Conservation (phyloP, 2,797 vertebrate genomes). For the Gephyroberyx darwinii region DNA sequence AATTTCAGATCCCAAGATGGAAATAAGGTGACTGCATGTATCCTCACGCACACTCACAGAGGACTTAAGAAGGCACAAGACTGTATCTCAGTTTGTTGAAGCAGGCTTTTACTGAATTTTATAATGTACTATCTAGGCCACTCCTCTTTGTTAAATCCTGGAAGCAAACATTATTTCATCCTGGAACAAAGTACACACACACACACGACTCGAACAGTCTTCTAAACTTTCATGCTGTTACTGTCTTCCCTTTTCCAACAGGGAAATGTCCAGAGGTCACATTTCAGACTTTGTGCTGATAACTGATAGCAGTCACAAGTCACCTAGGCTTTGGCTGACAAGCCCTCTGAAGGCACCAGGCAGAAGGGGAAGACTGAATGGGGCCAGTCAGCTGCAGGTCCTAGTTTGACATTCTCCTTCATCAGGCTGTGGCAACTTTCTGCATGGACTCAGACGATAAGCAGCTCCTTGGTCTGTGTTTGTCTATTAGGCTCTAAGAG, state of each 20-base stretch:
- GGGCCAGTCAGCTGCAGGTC: neutral
- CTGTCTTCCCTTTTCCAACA: neutral
- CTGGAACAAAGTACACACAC: constrained; percentile 38
- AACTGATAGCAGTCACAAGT: constrained; percentile 27
- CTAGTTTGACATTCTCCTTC: neutral
- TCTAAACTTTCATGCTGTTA: neutral
- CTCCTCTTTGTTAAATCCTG: constrained; percentile 61
- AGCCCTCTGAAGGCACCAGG: neutral
- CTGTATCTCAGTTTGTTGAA: constrained; percentile 16
- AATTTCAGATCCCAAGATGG: constrained; percentile 5
- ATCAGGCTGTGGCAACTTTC: neutral
- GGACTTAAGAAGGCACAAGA: neutral
- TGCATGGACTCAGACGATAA: constrained; percentile 47
- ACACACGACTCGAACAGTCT: constrained; percentile 10
- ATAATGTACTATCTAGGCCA: constrained; percentile 36
- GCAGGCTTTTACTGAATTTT: constrained; percentile 28
- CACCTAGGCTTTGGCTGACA: neutral
- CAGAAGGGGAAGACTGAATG: neutral
- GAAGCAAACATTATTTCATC: constrained; percentile 47
- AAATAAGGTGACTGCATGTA: constrained; percentile 2
- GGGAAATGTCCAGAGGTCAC: constrained; percentile 1
- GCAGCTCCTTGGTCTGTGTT: constrained; percentile 13
- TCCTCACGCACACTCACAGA: constrained; percentile 8
- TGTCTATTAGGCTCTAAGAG: constrained; percentile 27
- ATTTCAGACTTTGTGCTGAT: constrained; percentile 39